Evolutionary conservation across 2,797 vertebrate genomes (phyloP).

Genomic region (Micromesistius poutassou): DNA sequence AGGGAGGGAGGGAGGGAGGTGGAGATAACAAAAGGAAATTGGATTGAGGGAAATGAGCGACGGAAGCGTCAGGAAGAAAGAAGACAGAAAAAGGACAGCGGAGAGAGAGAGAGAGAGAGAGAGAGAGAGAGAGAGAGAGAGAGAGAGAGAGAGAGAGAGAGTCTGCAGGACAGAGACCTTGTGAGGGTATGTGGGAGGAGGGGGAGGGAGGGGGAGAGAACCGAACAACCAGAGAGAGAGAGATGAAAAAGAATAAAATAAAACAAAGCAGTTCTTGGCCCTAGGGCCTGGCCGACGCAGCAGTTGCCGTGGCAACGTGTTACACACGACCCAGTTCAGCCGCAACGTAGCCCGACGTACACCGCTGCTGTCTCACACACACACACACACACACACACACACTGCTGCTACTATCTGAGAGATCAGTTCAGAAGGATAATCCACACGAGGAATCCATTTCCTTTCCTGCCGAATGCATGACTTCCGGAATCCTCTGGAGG

Average conservation of each 20-base stretch:
- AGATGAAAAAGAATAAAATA: neutral
- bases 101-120: neutral
- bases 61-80: neutral
- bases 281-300: slow-evolving; percentile 74
- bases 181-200: slow-evolving; percentile 27
- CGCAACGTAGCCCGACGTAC: slow-evolving; percentile 34
- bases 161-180: slow-evolving; percentile 19
- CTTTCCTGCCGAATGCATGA: neutral
- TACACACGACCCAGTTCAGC: slow-evolving; percentile 88
- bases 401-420: neutral
- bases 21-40: slow-evolving; percentile 1
- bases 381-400: neutral
- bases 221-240: neutral
- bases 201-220: slow-evolving; percentile 10
- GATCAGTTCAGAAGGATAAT: neutral
- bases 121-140: slow-evolving; percentile 5
- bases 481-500: neutral
- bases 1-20: slow-evolving; percentile 14
- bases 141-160: slow-evolving; percentile 10
- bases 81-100: slow-evolving; percentile 29
- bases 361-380: neutral
- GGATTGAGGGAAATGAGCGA: neutral
- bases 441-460: neutral
- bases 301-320: slow-evolving; percentile 89
- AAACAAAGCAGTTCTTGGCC: slow-evolving; percentile 77